A percentile compares a stretch with the other conserved stretches of the same genome.
Evolutionary conservation across 1,140 invertebrate genomes (phyloP).

Genomic region (Anthonomus grandis): DNA sequence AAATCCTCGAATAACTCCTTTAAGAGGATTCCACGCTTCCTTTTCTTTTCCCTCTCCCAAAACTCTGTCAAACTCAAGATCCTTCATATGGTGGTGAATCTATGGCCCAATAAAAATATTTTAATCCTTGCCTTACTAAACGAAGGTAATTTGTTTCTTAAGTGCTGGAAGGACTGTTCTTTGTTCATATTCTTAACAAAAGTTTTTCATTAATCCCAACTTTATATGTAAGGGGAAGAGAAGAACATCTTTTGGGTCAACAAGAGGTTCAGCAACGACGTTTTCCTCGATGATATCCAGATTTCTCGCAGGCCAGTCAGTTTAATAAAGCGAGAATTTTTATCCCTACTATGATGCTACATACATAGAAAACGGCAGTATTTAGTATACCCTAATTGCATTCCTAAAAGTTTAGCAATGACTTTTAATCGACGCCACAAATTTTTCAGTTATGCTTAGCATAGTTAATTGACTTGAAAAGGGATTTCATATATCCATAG

Average conservation of each 20-base stretch:
- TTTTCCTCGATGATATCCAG: conserved; percentile 21
- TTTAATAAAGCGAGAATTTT: conserved; percentile 36
- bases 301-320: conserved; percentile 15
- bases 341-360: conserved; percentile 48
- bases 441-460: conserved; percentile 36
- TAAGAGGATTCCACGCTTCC: neutral
- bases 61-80: neutral
- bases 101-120: conserved; percentile 41
- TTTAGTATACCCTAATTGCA: conserved; percentile 42
- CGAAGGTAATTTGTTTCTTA: neutral
- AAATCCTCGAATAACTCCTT: too few relatives aligned
- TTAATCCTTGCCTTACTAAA: conserved; percentile 38
- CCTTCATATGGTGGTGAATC: conserved; percentile 22
- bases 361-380: conserved; percentile 45
- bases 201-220: conserved; percentile 46
- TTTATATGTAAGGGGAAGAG: conserved; percentile 46
- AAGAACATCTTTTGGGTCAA: conserved; percentile 25
- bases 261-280: conserved; percentile 16
- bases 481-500: conserved; percentile 19
- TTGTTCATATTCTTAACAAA: conserved; percentile 46
- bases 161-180: conserved; percentile 42
- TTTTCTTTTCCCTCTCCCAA: neutral
- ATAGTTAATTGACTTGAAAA: conserved; percentile 15
- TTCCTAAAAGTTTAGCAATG: conserved; percentile 42
- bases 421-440: conserved; percentile 45